Percentiles rank a stretch among this genome's conserved stretches.
phyloP scores from a whole-genome alignment of 2,113 vertebrate species.

The Cinclus mexicanus region DNA sequence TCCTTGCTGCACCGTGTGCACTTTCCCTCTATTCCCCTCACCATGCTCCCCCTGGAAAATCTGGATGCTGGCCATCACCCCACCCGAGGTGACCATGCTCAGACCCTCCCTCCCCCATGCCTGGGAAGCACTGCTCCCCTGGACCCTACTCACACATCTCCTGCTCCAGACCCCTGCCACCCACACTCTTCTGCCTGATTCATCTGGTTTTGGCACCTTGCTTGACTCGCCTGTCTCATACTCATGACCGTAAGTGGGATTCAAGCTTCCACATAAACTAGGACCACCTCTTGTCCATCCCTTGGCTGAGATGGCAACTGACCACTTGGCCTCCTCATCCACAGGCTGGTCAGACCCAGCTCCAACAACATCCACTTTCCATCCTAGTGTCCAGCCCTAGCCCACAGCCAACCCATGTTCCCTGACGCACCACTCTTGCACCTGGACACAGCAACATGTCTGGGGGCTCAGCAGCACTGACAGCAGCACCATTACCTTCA shows the following conservation, averaged over 20 bases:
- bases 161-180: background rate
- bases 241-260: rapidly evolving
- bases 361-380: background rate
- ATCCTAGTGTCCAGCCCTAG: background rate
- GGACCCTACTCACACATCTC: rapidly evolving
- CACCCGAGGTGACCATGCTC: rapidly evolving
- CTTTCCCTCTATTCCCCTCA: background rate
- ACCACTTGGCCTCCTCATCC: background rate
- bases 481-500: background rate
- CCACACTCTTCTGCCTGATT: background rate
- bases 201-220: background rate
- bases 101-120: background rate
- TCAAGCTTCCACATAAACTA: background rate
- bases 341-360: background rate
- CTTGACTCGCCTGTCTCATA: background rate
- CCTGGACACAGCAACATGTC: background rate
- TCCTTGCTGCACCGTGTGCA: background rate
- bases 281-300: background rate
- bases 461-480: background rate
- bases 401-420: rapidly evolving
- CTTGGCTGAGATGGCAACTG: background rate
- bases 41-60: background rate
- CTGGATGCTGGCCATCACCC: background rate
- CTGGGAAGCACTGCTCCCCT: background rate
- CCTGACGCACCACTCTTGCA: background rate